These are phyloP conservation scores for Eristalinus sepulchralis DNA, from an alignment of 2,888 invertebrate genomes.

Conservation along the genomic window DNA sequence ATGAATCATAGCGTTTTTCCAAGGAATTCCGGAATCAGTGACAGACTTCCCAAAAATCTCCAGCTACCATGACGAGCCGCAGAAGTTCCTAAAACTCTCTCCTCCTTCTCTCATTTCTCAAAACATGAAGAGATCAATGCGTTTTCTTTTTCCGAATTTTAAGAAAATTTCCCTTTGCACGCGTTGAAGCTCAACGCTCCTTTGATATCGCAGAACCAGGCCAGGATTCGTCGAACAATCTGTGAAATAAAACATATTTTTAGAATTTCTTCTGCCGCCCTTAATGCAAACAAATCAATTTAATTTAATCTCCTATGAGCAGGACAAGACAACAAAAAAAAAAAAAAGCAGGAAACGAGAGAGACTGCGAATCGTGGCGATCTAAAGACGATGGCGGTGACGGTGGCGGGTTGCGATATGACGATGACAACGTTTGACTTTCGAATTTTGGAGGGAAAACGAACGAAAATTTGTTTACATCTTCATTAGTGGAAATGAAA, in stretches of 20 bases:
- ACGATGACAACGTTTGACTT: neutral
- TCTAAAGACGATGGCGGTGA: neutral
- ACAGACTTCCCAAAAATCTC: too few species aligned
- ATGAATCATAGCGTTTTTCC: too few species aligned
- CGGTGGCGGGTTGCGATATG: neutral
- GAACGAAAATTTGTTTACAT: conserved; percentile 53
- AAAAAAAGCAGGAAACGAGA: neutral
- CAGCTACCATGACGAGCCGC: too few species aligned
- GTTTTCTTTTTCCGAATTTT: too few species aligned
- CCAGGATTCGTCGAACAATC: neutral
- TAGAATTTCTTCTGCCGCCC: neutral
- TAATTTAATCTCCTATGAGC: conserved; percentile 17
- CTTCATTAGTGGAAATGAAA: conserved; percentile 49
- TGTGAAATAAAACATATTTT: conserved; percentile 4
- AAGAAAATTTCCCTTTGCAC: too few species aligned
- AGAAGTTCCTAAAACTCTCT: too few species aligned
- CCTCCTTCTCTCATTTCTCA: too few species aligned
- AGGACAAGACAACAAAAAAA: neutral
- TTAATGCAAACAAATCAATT: conserved; percentile 40
- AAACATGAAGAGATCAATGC: too few species aligned
- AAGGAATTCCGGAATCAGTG: too few species aligned
- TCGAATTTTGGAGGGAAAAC: neutral
- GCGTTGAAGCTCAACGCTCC: too few species aligned
- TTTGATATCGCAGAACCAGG: neutral
- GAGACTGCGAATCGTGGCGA: neutral